Conservation (phyloP, 2,113 vertebrate genomes). For the Clarias macrocephalus region DNA sequence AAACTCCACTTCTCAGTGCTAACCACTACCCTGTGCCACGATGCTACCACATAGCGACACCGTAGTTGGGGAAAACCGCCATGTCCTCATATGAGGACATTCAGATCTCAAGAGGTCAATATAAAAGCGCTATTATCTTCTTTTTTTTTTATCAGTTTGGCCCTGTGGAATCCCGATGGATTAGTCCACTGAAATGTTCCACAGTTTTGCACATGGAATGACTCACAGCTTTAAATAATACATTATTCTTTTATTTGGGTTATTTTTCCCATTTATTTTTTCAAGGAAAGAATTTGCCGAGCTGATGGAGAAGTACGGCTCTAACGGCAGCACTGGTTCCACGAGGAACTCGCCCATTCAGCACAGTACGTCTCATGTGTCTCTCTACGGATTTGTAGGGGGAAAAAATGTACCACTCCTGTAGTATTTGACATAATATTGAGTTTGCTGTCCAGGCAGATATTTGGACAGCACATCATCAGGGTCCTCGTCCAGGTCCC, state of each 20-base stretch:
- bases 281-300: slow-evolving; percentile 85
- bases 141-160: no score
- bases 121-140: neutral
- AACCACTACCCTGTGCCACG: no score
- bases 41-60: no score
- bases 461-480: slow-evolving; percentile 87
- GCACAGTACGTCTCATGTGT: slow-evolving; percentile 62
- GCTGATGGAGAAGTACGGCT: slow-evolving; percentile 84
- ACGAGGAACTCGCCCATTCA: slow-evolving; percentile 81
- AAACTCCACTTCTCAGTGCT: no score
- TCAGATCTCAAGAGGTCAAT: no score
- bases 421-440: neutral
- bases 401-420: neutral
- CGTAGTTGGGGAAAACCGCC: no score
- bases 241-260: no score
- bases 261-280: slow-evolving; percentile 35
- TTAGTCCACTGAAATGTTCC: neutral
- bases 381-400: neutral
- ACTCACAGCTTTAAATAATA: neutral
- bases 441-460: slow-evolving; percentile 64
- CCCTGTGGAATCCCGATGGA: neutral
- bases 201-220: neutral
- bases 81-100: no score
- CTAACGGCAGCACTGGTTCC: slow-evolving; percentile 80
- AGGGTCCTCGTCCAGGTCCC: slow-evolving; percentile 84